Evolutionary conservation across 2,888 invertebrate species (phyloP), one percentile per base, ranked within the genome.

Genomic region (Meliscaeva auricollis): DNA sequence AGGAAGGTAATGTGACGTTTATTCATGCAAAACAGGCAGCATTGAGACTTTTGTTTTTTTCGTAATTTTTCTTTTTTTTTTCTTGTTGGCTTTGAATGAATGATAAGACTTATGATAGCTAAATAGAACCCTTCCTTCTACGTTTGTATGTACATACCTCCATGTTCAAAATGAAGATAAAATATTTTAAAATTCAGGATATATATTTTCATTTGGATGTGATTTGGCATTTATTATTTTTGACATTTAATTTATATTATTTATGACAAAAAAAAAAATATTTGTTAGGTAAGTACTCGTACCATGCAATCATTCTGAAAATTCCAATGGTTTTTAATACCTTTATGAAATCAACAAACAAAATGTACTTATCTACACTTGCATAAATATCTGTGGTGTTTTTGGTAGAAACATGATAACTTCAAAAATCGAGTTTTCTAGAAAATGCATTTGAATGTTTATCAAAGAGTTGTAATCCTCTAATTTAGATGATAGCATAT

Each of bases 1-100:
- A 20, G 11, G 7, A 13, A 9, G 50, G 44, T 56, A 69, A 38
- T 35, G 75, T 50, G 50, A 38, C 48, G 44, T 58, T 76, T 58
- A 69, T 9, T 58, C 68, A 76, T 76, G 68, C 76, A 68, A 54
- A 48, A 20, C 46, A 54, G 35, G 66, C 26, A 30, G 38, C 22
- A 35, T 48, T 2, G 26, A 44, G 52, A 2, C 30, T 17, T 17
- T 38, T 13, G 26, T 35, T 32, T 15, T 13, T 17, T 32, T n/a
- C n/a, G n/a, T n/a, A n/a, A n/a, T n/a, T n/a, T n/a, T n/a, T n/a
- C n/a, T 46, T 35, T 32, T 26, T 13, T n/a, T 26, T n/a, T 35
- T 17, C 0, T 13, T 22, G 13, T 26, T 15, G 15, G 26, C 26
- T 46, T 26, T 26, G 32, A 52, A 68, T 26, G 32, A 52, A 68